Base-by-base conservation (phyloP, 2,113 vertebrate species). In the Lophotis ruficrista region DNA sequence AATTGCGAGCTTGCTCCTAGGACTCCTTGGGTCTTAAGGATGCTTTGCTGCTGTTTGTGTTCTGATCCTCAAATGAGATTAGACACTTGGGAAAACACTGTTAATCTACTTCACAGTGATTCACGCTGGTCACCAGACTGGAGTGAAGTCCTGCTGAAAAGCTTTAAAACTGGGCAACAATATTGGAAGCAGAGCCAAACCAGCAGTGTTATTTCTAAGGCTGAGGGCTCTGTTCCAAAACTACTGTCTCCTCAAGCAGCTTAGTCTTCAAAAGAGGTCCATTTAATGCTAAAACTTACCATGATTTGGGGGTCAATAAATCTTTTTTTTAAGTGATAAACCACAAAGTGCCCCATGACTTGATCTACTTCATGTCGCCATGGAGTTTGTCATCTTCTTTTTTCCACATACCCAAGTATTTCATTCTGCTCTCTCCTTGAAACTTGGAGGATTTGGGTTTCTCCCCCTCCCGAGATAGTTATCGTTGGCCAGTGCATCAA, bases 301-400 rank as follows among this genome's bases (percentile, higher is more conserved):
- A 71, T 76, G 66, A 48, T 80, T 81, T 79, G 72, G 56, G 68
- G 78, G 76, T 94, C 84, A 82, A 48, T 96, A 85, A 95, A 93
- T 95, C 65, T 94, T 90, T 86, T 57, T 30, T 90, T 28, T 91
- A 96, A 83, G 88, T 94, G 93, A 97, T 94, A 97, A 97, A 97
- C 89, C 97, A 91, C 47, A 97, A 94, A 95, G 72, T 87, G 56
- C 61, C 83, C 94, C 91, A 80, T 85, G 80, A 95, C 88, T 90
- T 66, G 65, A 94, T 90, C 84, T 78, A 73, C 73, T 88, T 94
- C 24, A 33, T 58, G 60, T 85, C 45, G 38, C 62, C 66, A 65
- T 94, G 77, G 79, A 82, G 89, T 96, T 68, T 91, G 72, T 85
- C 37, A 51, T 93, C 57, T 28, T 93, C 50, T 25, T 78, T 79